phyloP scores from a whole-genome alignment of 2,888 invertebrate species.

The Drosophila demipolita region DNA sequence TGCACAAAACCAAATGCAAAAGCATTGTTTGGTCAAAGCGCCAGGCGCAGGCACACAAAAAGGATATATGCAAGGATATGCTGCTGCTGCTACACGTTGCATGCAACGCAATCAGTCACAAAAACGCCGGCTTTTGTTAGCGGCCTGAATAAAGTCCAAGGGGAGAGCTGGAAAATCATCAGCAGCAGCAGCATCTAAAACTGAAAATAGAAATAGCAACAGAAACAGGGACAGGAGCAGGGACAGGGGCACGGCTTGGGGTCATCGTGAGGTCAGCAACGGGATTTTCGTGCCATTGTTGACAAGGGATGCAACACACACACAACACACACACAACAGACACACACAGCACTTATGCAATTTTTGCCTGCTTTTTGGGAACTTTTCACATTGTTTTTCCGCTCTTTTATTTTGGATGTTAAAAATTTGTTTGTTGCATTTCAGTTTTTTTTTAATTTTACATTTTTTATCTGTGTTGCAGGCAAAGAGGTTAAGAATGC shows the following conservation, averaged over 20 bases:
- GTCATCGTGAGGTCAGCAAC: slow-evolving; percentile 84
- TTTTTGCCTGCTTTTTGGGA: slow-evolving; percentile 65
- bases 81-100: slow-evolving; percentile 46
- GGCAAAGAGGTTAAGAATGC: slow-evolving; percentile 59
- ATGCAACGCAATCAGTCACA: slow-evolving; percentile 75
- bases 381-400: slow-evolving; percentile 46
- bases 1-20: slow-evolving; percentile 51
- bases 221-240: slow-evolving; percentile 47
- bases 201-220: slow-evolving; percentile 23
- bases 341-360: slow-evolving; percentile 16
- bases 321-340: slow-evolving; percentile 24
- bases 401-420: slow-evolving; percentile 41
- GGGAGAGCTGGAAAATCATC: slow-evolving; percentile 63
- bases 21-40: slow-evolving; percentile 72
- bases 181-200: slow-evolving; percentile 35
- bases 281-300: slow-evolving; percentile 77
- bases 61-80: slow-evolving; percentile 59
- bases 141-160: slow-evolving; percentile 70
- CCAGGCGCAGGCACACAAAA: slow-evolving; percentile 55
- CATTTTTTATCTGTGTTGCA: slow-evolving; percentile 58
- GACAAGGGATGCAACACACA: slow-evolving; percentile 74
- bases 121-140: slow-evolving; percentile 76
- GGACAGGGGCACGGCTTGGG: slow-evolving; percentile 68
- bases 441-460: slow-evolving; percentile 33
- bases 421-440: slow-evolving; percentile 46